phyloP scores from a whole-genome alignment of 1,140 invertebrate species.

The Hermatobates lingyangjiaoensis region DNA sequence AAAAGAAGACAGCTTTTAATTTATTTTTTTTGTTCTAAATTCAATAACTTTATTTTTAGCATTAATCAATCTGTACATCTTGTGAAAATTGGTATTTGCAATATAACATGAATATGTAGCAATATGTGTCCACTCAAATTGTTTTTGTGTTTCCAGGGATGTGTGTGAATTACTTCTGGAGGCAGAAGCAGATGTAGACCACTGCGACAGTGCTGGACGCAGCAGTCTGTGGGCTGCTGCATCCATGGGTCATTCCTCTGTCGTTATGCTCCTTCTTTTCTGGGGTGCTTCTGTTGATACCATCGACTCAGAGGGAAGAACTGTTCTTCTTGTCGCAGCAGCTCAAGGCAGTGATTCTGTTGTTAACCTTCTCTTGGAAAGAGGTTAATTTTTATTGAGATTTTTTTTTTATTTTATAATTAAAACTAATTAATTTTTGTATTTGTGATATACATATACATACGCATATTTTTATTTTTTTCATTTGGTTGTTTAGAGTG shows the following conservation, averaged over 20 bases:
- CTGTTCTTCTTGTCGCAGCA: constrained; percentile 67
- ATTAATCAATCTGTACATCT: too few relatives aligned
- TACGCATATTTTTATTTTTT: too few relatives aligned
- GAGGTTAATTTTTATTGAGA: constrained; percentile 38
- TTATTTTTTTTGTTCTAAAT: too few relatives aligned
- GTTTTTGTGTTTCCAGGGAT: constrained; percentile 27
- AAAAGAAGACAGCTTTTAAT: too few relatives aligned
- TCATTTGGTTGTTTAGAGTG: too few relatives aligned
- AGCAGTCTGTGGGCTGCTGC: constrained; percentile 68
- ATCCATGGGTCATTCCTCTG: constrained; percentile 64
- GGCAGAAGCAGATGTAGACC: constrained; percentile 71
- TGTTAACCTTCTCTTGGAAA: constrained; percentile 69
- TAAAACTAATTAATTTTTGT: too few relatives aligned
- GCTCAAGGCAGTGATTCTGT: constrained; percentile 67
- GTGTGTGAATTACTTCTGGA: constrained; percentile 70
- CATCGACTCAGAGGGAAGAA: constrained; percentile 78
- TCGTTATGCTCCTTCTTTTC: constrained; percentile 61
- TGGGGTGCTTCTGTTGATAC: constrained; percentile 79
- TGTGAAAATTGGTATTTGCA: too few relatives aligned
- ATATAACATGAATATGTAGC: background rate
- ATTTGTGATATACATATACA: too few relatives aligned
- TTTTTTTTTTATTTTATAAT: too few relatives aligned
- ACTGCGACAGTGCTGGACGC: constrained; percentile 54
- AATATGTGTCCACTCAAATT: background rate
- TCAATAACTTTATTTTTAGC: too few relatives aligned